Conservation (phyloP, 2,888 invertebrate species). For the Oscheius sp. region DNA sequence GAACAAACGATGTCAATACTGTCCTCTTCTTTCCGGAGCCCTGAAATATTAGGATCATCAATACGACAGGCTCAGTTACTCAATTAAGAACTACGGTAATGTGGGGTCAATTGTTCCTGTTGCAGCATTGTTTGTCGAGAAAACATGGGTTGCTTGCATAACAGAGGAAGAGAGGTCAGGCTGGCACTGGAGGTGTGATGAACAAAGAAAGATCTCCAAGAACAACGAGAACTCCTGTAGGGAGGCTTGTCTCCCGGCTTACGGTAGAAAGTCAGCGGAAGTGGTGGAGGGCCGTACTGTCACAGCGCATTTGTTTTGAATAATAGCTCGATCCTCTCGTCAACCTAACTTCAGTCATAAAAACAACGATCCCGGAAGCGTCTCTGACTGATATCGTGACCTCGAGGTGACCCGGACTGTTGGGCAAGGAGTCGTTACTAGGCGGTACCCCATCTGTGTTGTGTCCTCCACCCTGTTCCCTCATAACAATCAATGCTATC, state of each 20-base stretch:
- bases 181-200: conserved; percentile 23
- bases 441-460: background rate
- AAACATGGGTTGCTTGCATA: conserved; percentile 7
- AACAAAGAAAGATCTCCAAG: background rate
- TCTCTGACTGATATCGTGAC: background rate
- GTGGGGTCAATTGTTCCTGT: conserved; percentile 26
- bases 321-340: no score
- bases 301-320: no score
- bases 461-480: conserved; percentile 20
- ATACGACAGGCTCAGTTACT: conserved; percentile 2
- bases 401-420: conserved; percentile 5
- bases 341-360: no score
- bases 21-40: background rate
- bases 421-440: background rate
- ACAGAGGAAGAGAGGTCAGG: conserved; percentile 24
- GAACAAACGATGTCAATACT: conserved; percentile 15
- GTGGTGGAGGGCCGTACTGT: no score
- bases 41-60: background rate
- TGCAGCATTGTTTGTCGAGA: conserved; percentile 30
- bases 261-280: background rate
- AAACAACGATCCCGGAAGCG: no score
- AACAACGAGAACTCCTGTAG: background rate
- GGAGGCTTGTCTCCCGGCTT: background rate
- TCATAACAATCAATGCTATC: conserved; percentile 37
- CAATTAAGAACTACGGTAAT: conserved; percentile 5